Percentiles rank a stretch among this genome's conserved stretches.
phyloP scores from a whole-genome alignment of 2,888 invertebrate genomes.

The Subacronicta megacephala region DNA sequence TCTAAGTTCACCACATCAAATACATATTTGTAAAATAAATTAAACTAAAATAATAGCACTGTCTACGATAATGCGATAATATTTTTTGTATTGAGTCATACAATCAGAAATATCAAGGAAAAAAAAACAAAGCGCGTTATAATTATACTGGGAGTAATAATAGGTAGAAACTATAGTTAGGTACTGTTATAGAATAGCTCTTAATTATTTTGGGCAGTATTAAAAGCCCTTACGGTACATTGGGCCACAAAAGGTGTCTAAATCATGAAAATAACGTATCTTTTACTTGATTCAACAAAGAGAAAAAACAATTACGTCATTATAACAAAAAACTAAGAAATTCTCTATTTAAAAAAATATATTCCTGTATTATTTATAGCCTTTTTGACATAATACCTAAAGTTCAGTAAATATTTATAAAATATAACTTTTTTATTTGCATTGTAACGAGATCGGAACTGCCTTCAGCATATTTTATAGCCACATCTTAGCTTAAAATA shows the following conservation, averaged over 20 bases:
- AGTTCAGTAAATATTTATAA: constrained; percentile 30
- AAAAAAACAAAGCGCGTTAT: constrained; percentile 16
- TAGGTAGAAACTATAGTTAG: background rate
- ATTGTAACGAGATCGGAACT: constrained; percentile 44
- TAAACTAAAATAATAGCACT: constrained; percentile 43
- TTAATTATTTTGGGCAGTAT: background rate
- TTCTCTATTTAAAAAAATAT: background rate
- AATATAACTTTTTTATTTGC: constrained; percentile 33
- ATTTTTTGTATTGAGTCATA: constrained; percentile 27
- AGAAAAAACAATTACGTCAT: too few relatives aligned
- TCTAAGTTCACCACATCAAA: constrained; percentile 47
- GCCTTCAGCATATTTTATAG: constrained; percentile 24
- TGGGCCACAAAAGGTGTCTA: too few relatives aligned
- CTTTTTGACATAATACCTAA: constrained; percentile 41
- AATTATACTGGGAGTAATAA: constrained; percentile 28
- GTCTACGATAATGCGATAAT: constrained; percentile 38
- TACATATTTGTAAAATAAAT: constrained; percentile 47
- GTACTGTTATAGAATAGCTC: background rate
- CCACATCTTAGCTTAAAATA: constrained; percentile 9
- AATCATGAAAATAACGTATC: too few relatives aligned
- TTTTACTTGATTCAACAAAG: too few relatives aligned
- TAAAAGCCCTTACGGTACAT: too few relatives aligned
- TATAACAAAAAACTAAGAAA: too few relatives aligned
- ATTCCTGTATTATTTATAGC: constrained; percentile 38
- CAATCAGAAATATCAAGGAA: constrained; percentile 12